These are phyloP conservation scores for Camponotus floridanus DNA, from an alignment of 1,140 invertebrate genomes.

Conservation along the genomic window DNA sequence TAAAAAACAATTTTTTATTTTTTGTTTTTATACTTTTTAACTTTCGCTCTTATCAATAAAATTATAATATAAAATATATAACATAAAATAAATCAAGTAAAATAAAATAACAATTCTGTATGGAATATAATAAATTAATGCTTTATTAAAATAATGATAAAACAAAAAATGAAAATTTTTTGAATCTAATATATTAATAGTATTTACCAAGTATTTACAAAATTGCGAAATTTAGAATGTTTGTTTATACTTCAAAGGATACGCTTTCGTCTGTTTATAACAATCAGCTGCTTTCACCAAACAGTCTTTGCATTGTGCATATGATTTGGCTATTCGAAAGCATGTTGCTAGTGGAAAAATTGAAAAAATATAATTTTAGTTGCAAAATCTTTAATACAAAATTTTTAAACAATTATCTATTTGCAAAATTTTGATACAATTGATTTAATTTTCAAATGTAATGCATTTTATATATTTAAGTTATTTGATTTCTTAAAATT, in stretches of 20 bases:
- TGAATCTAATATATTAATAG: neutral
- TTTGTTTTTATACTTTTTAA: slow-evolving; percentile 56
- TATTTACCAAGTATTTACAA: neutral
- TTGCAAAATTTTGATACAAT: no score
- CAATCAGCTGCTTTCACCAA: slow-evolving; percentile 95
- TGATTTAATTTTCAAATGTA: neutral
- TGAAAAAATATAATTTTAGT: neutral
- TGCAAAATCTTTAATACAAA: neutral
- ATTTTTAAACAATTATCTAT: neutral
- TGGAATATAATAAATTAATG: neutral
- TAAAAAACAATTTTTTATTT: neutral
- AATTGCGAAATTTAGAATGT: neutral
- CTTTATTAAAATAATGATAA: slow-evolving; percentile 10
- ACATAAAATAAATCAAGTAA: no score
- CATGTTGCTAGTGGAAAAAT: slow-evolving; percentile 92
- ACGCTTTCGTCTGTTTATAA: slow-evolving; percentile 94
- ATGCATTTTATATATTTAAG: neutral
- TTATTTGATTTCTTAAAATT: neutral
- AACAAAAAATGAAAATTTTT: slow-evolving; percentile 17
- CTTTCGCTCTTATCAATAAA: slow-evolving; percentile 33
- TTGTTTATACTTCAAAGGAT: slow-evolving; percentile 88
- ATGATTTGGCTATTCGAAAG: slow-evolving; percentile 94
- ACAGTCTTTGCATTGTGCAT: slow-evolving; percentile 93
- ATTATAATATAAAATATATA: neutral
- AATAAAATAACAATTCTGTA: no score